phyloP scores from a whole-genome alignment of 2,113 vertebrate genomes.

The Neodon shergylaensis region DNA sequence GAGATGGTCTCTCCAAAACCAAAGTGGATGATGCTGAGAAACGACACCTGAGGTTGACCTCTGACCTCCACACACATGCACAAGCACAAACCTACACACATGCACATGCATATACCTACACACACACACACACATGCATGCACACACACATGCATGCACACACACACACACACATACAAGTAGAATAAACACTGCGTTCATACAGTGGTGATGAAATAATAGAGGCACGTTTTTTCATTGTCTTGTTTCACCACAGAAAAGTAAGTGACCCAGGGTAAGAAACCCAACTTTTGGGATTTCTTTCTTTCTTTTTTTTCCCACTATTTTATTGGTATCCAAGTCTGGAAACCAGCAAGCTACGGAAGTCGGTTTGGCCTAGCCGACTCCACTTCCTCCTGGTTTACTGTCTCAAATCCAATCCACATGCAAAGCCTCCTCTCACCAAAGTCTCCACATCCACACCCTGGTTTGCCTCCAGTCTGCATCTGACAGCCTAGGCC shows the following conservation, averaged over 20 bases:
- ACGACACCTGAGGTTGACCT: not conserved
- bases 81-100: not conserved
- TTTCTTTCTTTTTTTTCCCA: not conserved
- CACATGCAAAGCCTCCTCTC: not conserved
- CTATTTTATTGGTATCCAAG: not conserved
- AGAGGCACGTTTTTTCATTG: not conserved
- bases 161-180: not conserved
- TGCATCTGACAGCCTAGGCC: too few relatives aligned
- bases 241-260: not conserved
- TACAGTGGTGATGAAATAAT: not conserved
- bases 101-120: not conserved
- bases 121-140: not conserved
- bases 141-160: too few relatives aligned
- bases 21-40: not conserved
- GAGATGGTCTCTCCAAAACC: not conserved
- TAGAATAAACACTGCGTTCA: not conserved
- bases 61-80: not conserved
- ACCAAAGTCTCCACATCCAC: not conserved
- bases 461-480: too few relatives aligned
- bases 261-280: not conserved
- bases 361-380: not conserved
- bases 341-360: not conserved
- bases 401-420: not conserved
- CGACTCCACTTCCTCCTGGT: not conserved
- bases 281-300: not conserved